Evolutionary conservation across 2,888 invertebrate genomes (phyloP).

Genomic region (Enchytraeus crypticus): DNA sequence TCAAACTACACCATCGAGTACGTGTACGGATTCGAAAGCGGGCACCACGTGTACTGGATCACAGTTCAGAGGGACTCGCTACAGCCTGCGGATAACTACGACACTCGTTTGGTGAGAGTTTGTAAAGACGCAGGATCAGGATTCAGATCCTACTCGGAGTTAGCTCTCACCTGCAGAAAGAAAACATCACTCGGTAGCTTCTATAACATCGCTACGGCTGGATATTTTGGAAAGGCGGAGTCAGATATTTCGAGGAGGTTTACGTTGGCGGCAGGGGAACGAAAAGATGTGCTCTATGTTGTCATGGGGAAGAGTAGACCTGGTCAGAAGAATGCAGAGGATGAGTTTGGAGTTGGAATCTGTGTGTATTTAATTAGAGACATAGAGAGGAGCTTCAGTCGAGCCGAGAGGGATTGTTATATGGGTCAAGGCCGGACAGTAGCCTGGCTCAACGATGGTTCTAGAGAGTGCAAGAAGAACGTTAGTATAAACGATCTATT

Average conservation of each 20-base stretch:
- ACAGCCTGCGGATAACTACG: slow-evolving; percentile 8
- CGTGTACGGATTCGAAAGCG: slow-evolving; percentile 36
- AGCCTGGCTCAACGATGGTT: slow-evolving; percentile 18
- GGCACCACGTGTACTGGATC: slow-evolving; percentile 36
- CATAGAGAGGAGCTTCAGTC: slow-evolving; percentile 17
- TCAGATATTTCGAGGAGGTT: slow-evolving; percentile 9
- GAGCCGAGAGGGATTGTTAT: slow-evolving; percentile 25
- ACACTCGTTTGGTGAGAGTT: slow-evolving; percentile 39
- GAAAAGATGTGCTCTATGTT: slow-evolving; percentile 18
- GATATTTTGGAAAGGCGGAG: slow-evolving; percentile 17
- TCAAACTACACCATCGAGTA: slow-evolving; percentile 31
- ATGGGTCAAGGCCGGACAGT: slow-evolving; percentile 17
- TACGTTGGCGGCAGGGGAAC: slow-evolving; percentile 2
- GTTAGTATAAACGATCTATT: slow-evolving; percentile 19
- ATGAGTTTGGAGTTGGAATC: slow-evolving; percentile 8
- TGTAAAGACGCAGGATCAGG: slow-evolving; percentile 35
- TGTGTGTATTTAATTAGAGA: slow-evolving; percentile 24
- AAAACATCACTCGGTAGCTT: slow-evolving; percentile 3
- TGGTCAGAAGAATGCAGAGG: not conserved
- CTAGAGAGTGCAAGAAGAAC: slow-evolving; percentile 12
- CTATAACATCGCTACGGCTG: slow-evolving; percentile 23
- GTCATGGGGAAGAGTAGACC: slow-evolving; percentile 7
- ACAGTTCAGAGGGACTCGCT: slow-evolving; percentile 35
- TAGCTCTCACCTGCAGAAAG: slow-evolving; percentile 33
- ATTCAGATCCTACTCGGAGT: slow-evolving; percentile 44